phyloP scores from a whole-genome alignment of 1,140 invertebrate species.

The Heliconius nattereri region DNA sequence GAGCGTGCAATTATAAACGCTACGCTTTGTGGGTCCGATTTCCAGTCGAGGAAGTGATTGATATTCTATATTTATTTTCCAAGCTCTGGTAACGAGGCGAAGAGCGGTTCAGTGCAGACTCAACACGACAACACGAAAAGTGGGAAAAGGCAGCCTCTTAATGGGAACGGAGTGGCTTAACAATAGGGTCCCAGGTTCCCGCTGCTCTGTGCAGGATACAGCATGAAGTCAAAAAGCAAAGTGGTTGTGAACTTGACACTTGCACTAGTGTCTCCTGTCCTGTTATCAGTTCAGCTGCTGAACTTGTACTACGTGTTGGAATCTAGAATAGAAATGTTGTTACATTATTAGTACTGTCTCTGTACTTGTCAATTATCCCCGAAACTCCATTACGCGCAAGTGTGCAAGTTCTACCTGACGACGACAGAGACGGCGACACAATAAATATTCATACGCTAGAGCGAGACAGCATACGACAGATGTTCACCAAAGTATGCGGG shows the following conservation, averaged over 20 bases:
- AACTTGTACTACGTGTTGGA: neutral
- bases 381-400: constrained; percentile 28
- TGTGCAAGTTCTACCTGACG: constrained; percentile 50
- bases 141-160: no score
- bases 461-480: constrained; percentile 52
- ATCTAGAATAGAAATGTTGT: neutral
- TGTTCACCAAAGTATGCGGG: constrained; percentile 61
- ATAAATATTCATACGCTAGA: constrained; percentile 15
- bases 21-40: no score
- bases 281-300: constrained; percentile 11
- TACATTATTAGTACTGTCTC: constrained; percentile 6
- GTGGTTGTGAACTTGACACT: neutral
- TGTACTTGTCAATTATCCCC: constrained; percentile 36
- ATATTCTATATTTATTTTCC: no score
- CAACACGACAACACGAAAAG: no score
- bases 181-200: no score
- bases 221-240: neutral
- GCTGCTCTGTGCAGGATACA: no score
- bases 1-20: no score
- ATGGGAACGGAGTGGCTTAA: no score
- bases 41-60: no score
- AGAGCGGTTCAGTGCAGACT: no score
- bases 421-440: constrained; percentile 38
- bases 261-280: neutral
- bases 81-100: no score